Percentiles rank a stretch among this genome's conserved stretches.
phyloP scores from a whole-genome alignment of 2,888 invertebrate species.

The Platynereis dumerilii region DNA sequence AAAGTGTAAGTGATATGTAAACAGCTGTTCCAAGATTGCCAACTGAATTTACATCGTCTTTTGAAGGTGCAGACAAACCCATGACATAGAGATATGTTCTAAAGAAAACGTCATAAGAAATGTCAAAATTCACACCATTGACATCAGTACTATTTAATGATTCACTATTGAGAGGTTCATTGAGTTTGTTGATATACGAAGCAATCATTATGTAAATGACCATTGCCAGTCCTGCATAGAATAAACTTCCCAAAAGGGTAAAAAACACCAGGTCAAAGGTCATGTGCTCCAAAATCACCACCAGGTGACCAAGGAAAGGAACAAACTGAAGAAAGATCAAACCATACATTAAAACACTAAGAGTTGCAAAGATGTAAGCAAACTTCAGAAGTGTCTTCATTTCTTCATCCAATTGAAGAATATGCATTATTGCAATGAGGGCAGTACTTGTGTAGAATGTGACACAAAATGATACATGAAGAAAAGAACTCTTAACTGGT shows the following conservation, averaged over 20 bases:
- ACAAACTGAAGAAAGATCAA: constrained; percentile 4
- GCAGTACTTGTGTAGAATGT: no score
- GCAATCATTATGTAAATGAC: neutral
- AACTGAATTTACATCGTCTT: no score
- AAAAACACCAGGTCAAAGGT: neutral
- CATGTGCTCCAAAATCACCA: neutral
- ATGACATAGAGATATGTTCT: no score
- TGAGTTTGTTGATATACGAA: no score
- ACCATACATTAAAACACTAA: neutral
- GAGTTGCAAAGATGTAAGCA: neutral
- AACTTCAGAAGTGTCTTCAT: neutral
- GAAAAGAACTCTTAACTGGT: no score
- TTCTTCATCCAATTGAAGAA: neutral
- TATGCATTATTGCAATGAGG: no score
- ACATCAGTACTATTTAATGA: no score
- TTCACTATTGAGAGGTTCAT: no score
- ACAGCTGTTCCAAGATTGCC: neutral
- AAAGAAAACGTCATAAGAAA: no score
- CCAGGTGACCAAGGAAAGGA: neutral
- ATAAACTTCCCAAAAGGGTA: neutral
- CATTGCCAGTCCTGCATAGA: neutral
- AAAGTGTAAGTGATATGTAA: neutral
- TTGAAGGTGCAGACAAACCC: no score
- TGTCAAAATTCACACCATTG: no score
- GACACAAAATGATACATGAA: no score